Evolutionary conservation across 2,113 vertebrate species (phyloP), one percentile per base, ranked within the genome.

Genomic region (Rhabdornis inornatus): DNA sequence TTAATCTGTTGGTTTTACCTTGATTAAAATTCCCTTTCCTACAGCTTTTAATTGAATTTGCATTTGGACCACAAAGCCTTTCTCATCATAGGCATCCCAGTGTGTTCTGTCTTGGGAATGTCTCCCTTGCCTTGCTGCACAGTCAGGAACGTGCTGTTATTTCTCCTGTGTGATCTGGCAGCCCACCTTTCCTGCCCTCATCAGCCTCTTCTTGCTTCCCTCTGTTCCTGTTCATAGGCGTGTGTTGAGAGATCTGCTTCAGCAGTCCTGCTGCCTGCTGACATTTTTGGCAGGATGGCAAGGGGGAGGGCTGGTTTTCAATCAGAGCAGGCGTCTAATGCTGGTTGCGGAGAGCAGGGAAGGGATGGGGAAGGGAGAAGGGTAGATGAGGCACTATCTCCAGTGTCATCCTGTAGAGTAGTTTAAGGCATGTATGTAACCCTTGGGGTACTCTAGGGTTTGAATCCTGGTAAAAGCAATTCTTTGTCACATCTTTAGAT

Each of bases 161-260:
- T 57, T 33, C 13, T 40, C 31, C 57, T 13, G 40, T 42, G 40
- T 56, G 15, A 59, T 30, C 25, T 15, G 40, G 56, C 39, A 77
- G 56, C 68, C 24, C 47, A 11, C 47, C 74, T 55, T 52, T 90
- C 47, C 71, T 50, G 70, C 42, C 53, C 53, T 69, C 10, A 4
- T 18, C 35, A 33, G 47, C 28, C 60, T 55, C 42, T 37, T 40
- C 24, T 18, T 55, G 66, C 49, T 74, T 82, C n/a, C n/a, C 52
- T 56, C 70, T 25, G 30, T 50, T 70, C 37, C 90, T 28, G 5
- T n/a, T 31, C 1, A 7, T 52, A 44, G 83, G 50, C 0, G 0
- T 9, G 7, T 0, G 0, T 40, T 22, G 56, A 69, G 75, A 37
- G 39, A 22, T 37, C 59, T 10, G 3, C 40, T 90, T 27, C 3